A percentile compares a stretch with the other conserved stretches of the same genome.
These are phyloP conservation scores for Chaenocephalus aceratus DNA, from an alignment of 2,113 vertebrate species.

Conservation along the genomic window DNA sequence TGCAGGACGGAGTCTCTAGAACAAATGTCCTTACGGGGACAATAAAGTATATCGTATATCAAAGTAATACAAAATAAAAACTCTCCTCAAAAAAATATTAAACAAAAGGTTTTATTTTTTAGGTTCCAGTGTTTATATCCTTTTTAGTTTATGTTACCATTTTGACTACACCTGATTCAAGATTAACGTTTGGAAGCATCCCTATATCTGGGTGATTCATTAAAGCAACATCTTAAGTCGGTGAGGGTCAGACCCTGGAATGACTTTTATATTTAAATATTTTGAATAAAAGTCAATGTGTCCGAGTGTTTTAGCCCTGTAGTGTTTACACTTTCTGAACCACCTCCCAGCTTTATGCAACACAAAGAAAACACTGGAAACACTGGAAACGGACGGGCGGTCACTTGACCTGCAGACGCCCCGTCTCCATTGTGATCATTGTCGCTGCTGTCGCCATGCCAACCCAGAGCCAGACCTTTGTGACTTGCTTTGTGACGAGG, in stretches of 20 bases:
- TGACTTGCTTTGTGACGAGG: conserved; percentile 32
- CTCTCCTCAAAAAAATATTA: too few relatives aligned
- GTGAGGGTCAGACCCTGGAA: background rate
- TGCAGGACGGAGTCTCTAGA: too few relatives aligned
- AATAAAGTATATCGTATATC: too few relatives aligned
- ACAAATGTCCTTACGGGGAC: too few relatives aligned
- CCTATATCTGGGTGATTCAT: background rate
- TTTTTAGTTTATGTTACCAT: background rate
- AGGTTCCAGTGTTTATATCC: too few relatives aligned
- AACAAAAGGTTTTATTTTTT: too few relatives aligned
- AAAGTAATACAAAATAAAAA: too few relatives aligned
- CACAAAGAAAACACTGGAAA: too few relatives aligned
- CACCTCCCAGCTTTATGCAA: background rate
- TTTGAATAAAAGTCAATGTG: background rate
- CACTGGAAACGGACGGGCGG: conserved; percentile 26
- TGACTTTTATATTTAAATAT: background rate
- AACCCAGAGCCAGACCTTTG: conserved; percentile 30
- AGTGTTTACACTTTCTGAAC: background rate
- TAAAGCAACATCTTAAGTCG: background rate
- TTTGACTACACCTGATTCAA: background rate
- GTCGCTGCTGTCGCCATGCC: conserved; percentile 50
- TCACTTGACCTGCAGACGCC: conserved; percentile 52
- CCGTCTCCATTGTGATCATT: conserved; percentile 36
- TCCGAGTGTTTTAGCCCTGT: background rate
- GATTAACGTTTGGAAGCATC: background rate